phyloP scores from a whole-genome alignment of 2,113 vertebrate species.

The Pleuronectes platessa region DNA sequence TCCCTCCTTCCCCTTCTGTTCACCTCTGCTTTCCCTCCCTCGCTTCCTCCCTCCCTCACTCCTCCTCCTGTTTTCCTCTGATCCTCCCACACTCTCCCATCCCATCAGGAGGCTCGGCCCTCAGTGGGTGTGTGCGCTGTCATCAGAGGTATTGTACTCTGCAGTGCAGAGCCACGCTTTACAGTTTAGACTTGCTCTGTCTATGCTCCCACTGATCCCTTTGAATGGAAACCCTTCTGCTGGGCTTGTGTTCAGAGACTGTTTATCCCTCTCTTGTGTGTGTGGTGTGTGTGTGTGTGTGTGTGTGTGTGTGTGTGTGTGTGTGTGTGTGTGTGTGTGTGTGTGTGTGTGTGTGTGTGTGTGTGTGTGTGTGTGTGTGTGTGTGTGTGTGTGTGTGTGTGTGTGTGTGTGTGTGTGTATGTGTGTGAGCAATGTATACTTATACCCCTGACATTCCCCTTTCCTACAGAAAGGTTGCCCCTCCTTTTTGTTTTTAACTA shows the following conservation, averaged over 20 bases:
- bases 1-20: constrained; percentile 12
- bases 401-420: neutral
- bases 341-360: constrained; percentile 1
- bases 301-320: neutral
- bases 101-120: constrained; percentile 37
- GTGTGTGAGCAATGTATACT: constrained; percentile 20
- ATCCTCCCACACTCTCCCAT: constrained; percentile 34
- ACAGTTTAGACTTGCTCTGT: constrained; percentile 60
- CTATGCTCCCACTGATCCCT: constrained; percentile 52
- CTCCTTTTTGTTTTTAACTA: constrained; percentile 56
- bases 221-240: constrained; percentile 59
- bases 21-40: constrained; percentile 7
- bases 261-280: constrained; percentile 19
- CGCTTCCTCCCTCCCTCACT: constrained; percentile 5
- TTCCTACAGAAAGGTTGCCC: constrained; percentile 13
- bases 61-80: constrained; percentile 15
- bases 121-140: constrained; percentile 49
- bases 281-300: neutral
- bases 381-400: neutral
- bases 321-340: neutral
- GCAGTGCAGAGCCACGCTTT: constrained; percentile 57
- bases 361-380: neutral
- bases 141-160: constrained; percentile 59
- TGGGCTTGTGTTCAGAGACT: constrained; percentile 41
- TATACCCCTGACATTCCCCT: constrained; percentile 27